Conservation (phyloP, 2,888 invertebrate species). For the Macaria notata region DNA sequence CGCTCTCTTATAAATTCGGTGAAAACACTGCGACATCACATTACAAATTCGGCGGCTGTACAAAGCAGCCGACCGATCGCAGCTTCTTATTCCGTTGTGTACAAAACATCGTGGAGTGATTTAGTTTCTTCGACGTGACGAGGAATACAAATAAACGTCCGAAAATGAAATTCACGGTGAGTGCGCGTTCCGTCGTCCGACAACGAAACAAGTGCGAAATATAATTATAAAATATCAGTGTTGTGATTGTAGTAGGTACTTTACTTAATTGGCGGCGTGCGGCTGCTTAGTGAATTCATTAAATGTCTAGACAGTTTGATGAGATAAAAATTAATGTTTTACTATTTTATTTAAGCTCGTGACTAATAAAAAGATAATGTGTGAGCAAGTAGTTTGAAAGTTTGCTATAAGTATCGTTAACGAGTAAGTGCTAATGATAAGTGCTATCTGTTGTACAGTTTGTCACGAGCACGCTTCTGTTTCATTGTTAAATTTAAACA, state of each 20-base stretch:
- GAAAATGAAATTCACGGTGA: constrained; percentile 81
- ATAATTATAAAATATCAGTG: constrained; percentile 18
- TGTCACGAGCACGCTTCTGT: constrained; percentile 5
- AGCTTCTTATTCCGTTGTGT: constrained; percentile 53
- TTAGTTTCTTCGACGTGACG: constrained; percentile 68
- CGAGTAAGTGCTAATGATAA: too few species aligned
- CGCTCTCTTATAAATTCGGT: constrained; percentile 80
- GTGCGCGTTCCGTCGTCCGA: constrained; percentile 56
- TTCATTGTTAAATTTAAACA: neutral
- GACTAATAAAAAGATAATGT: constrained; percentile 12
- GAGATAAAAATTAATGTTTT: constrained; percentile 3
- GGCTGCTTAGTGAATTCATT: constrained; percentile 3
- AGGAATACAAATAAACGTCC: constrained; percentile 63
- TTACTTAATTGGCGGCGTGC: constrained; percentile 11
- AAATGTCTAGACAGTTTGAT: neutral
- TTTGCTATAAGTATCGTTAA: neutral
- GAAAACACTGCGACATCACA: constrained; percentile 75
- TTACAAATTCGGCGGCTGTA: constrained; percentile 80
- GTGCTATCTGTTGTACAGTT: too few species aligned
- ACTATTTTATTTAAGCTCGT: constrained; percentile 1
- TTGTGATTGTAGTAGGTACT: constrained; percentile 24
- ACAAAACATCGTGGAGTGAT: constrained; percentile 61
- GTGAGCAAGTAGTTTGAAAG: neutral
- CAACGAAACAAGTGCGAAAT: constrained; percentile 36
- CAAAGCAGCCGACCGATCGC: constrained; percentile 66